Percentiles rank a stretch among this genome's conserved stretches.
These are phyloP conservation scores for Oxytorus armatus DNA, from an alignment of 2,888 invertebrate species.

Conservation along the genomic window DNA sequence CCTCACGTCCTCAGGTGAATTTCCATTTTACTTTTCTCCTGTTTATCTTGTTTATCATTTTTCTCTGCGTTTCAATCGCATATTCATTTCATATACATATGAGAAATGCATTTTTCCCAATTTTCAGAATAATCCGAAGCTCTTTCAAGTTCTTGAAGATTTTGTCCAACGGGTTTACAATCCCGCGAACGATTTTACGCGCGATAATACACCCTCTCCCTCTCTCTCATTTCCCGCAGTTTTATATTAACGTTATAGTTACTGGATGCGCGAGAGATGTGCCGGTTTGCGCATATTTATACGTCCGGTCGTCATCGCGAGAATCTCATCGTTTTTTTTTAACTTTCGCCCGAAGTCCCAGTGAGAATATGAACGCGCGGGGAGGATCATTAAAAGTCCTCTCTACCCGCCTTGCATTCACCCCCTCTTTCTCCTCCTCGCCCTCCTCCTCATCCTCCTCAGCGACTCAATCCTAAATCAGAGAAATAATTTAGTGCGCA, in stretches of 20 bases:
- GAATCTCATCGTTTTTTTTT: constrained; percentile 68
- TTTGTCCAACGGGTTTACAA: neutral
- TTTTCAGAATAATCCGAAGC: no score
- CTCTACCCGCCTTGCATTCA: constrained; percentile 35
- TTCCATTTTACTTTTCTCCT: no score
- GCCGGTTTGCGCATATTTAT: constrained; percentile 74
- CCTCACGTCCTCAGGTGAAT: no score
- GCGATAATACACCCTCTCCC: constrained; percentile 10
- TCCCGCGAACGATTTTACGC: constrained; percentile 20
- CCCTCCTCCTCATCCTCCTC: constrained; percentile 33
- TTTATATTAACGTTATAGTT: constrained; percentile 52
- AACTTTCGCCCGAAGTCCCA: constrained; percentile 63
- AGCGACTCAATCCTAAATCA: constrained; percentile 79
- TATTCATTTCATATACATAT: no score
- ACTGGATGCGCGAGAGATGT: constrained; percentile 28
- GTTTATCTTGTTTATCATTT: no score
- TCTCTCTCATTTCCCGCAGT: constrained; percentile 20
- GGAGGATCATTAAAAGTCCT: constrained; percentile 70
- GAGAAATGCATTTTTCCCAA: no score
- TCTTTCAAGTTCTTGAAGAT: neutral
- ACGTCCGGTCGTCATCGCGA: constrained; percentile 75
- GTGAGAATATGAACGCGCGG: constrained; percentile 28
- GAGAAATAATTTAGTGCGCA: constrained; percentile 68
- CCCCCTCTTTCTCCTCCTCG: constrained; percentile 37
- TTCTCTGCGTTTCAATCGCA: no score